Evolutionary conservation across 2,888 invertebrate species (phyloP).

Genomic region (Spilarctia lutea): DNA sequence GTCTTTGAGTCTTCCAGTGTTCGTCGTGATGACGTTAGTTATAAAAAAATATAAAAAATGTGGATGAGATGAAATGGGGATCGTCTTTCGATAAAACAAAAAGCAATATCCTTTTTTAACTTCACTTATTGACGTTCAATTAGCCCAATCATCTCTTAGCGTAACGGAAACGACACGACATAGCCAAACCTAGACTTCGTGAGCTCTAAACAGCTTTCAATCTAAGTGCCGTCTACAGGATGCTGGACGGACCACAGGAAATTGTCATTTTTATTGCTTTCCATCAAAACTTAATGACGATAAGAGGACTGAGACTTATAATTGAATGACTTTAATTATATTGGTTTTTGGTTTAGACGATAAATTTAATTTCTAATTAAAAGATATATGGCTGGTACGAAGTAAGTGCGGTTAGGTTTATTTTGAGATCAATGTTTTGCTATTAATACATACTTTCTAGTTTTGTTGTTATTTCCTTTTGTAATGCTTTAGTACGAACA

Average conservation of each 20-base stretch:
- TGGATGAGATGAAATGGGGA: too few species aligned
- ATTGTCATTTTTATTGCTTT: constrained; percentile 19
- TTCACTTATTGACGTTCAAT: too few species aligned
- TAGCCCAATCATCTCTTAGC: too few species aligned
- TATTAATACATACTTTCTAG: background rate
- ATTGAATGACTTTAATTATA: constrained; percentile 1
- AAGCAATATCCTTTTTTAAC: too few species aligned
- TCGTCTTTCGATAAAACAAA: too few species aligned
- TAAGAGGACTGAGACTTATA: background rate
- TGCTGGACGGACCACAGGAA: constrained; percentile 14
- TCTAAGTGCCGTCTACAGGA: constrained; percentile 9
- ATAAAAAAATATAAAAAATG: too few species aligned
- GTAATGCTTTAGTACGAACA: background rate
- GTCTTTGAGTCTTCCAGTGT: too few species aligned
- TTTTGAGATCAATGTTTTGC: background rate
- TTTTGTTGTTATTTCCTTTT: background rate
- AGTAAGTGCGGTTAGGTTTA: background rate
- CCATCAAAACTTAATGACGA: constrained; percentile 6
- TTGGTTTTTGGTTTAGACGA: background rate
- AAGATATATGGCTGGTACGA: background rate
- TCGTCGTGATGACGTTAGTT: too few species aligned
- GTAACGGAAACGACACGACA: background rate
- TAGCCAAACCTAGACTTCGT: background rate
- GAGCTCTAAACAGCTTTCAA: constrained; percentile 5
- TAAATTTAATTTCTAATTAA: background rate